A percentile compares a stretch with the other conserved stretches of the same genome.
These are phyloP conservation scores for Natator depressus DNA, from an alignment of 2,113 vertebrate genomes.

Conservation along the genomic window DNA sequence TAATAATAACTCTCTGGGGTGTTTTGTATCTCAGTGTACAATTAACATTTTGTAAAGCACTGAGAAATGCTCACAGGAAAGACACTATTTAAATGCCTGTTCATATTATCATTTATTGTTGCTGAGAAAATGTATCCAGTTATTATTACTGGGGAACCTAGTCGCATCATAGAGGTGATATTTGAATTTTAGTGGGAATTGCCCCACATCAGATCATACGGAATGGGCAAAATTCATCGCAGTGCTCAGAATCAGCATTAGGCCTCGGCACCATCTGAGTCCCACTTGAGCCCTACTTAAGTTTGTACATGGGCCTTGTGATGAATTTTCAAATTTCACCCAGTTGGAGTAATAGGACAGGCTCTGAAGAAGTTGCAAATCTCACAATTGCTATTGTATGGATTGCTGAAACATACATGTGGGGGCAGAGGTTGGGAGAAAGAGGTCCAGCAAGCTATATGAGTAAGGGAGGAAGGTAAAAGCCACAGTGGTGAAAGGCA, in stretches of 20 bases:
- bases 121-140: not conserved
- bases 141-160: not conserved
- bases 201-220: not conserved
- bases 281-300: not conserved
- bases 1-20: not conserved
- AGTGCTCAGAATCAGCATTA: not conserved
- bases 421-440: not conserved
- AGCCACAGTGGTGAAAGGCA: not conserved
- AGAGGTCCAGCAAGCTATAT: not conserved
- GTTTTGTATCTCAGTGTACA: not conserved
- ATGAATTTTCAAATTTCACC: not conserved
- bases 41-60: not conserved
- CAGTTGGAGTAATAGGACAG: not conserved
- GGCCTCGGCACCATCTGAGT: rapidly evolving
- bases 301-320: rapidly evolving
- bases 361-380: not conserved
- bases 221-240: not conserved
- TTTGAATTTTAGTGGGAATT: not conserved
- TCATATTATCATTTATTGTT: not conserved
- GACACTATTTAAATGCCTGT: not conserved
- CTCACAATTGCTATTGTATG: not conserved
- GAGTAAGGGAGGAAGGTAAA: not conserved
- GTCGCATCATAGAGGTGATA: not conserved
- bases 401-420: not conserved
- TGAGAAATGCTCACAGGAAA: not conserved